A percentile compares a stretch with the other conserved stretches of the same genome.
phyloP scores from a whole-genome alignment of 2,888 invertebrate species.

The Synanthedon myopaeformis region DNA sequence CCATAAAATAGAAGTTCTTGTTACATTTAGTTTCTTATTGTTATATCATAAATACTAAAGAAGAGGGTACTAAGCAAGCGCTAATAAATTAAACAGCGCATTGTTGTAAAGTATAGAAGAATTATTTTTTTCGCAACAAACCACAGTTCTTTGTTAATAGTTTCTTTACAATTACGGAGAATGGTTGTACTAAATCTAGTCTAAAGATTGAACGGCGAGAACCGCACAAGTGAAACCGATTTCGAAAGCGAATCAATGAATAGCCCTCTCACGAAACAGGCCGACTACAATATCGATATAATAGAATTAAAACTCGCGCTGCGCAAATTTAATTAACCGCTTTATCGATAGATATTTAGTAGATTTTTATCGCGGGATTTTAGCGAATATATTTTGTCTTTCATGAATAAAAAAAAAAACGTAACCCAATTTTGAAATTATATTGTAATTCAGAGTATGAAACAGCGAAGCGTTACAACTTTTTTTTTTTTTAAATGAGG shows the following conservation, averaged over 20 bases:
- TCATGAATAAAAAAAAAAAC: too few relatives aligned
- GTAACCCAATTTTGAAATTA: too few relatives aligned
- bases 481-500: too few relatives aligned
- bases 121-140: neutral
- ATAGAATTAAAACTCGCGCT: neutral
- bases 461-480: too few relatives aligned
- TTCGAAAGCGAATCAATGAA: constrained; percentile 9
- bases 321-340: too few relatives aligned
- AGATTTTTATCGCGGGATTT: too few relatives aligned
- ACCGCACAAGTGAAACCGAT: constrained; percentile 10
- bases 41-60: neutral
- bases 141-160: neutral
- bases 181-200: neutral
- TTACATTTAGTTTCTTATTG: neutral
- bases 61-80: too few relatives aligned
- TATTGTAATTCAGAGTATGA: too few relatives aligned
- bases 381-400: too few relatives aligned
- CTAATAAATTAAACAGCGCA: too few relatives aligned
- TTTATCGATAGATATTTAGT: too few relatives aligned
- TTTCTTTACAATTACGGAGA: neutral
- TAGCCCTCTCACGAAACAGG: constrained; percentile 4
- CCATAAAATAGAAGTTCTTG: neutral
- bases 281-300: constrained; percentile 2
- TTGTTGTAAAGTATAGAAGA: too few relatives aligned
- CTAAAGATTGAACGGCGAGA: neutral